Evolutionary conservation across 2,113 vertebrate species (phyloP), one percentile per base, ranked within the genome.

Genomic region (Coregonus clupeaformis): DNA sequence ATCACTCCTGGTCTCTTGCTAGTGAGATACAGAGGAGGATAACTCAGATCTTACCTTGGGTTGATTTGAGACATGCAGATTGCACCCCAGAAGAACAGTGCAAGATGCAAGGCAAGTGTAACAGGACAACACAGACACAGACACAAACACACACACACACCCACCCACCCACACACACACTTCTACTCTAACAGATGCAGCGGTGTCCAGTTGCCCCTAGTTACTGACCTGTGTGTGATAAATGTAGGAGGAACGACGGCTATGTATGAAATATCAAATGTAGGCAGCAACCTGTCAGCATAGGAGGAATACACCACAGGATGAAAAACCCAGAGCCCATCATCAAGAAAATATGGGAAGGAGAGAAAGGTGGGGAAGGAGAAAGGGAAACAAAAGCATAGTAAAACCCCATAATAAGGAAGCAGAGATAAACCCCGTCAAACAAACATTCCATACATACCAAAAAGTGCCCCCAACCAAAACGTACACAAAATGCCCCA

Each of bases 211-310:
- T 1, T n/a, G 52, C 49, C 25, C 72, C 62, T 66, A 5, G 4
- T 66, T 64, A 97, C 96, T 97, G 88, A 98, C 96, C 96, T 97
- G 97, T 25, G 93, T 88, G 89, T 94, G 91, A 94, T 91, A 94
- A 91, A 93, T 30, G 71, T 94, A 94, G 69, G 95, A 91, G 85
- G 94, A 91, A 73, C 94, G 95, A 67, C 96, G 96, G 89, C 96
- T 99, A 91, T 96, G 95, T 89, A 97, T 97, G 96, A 96, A 98
- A 94, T 93, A 91, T 90, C 93, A 89, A 93, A 94, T 91, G 92
- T 93, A 91, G 89, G 88, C 91, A 82, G 93, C 73, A 1, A 93
- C 93, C 93, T 93, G 88, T 89, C 84, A 89, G 88, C 83, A 81
- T 60, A 89, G 84, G 86, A 81, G 70, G 32, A 52, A 73, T 32